Conservation (phyloP, 2,113 vertebrate genomes). For the Crotalus helleri region DNA sequence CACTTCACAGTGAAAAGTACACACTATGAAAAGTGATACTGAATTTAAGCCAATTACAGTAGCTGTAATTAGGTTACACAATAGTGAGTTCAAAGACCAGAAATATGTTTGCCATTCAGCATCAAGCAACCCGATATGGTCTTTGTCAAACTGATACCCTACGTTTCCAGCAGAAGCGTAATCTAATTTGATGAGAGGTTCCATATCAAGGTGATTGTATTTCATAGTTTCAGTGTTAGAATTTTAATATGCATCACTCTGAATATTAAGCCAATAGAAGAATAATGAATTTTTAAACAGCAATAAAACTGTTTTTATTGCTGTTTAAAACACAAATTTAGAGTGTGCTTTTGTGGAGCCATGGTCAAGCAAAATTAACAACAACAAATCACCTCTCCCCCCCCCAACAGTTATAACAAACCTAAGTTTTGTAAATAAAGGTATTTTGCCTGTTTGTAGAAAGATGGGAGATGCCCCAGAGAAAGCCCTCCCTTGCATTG, state of each 20-base stretch:
- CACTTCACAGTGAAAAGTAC: slow-evolving; percentile 33
- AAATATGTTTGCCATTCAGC: slow-evolving; percentile 63
- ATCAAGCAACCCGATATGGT: slow-evolving; percentile 61
- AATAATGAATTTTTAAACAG: background rate
- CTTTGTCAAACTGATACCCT: slow-evolving; percentile 21
- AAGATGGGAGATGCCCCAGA: background rate
- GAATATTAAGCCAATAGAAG: background rate
- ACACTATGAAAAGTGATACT: background rate
- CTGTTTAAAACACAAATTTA: background rate
- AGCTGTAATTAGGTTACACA: slow-evolving; percentile 65
- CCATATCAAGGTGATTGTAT: background rate
- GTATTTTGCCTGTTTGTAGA: background rate
- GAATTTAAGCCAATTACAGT: slow-evolving; percentile 48
- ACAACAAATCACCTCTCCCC: background rate
- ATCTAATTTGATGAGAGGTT: background rate
- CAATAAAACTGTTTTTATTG: background rate
- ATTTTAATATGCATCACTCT: background rate
- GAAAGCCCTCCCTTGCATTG: background rate
- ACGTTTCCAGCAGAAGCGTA: background rate
- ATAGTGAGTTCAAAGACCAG: slow-evolving; percentile 62
- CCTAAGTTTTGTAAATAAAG: background rate
- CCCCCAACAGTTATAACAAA: background rate
- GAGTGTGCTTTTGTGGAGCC: background rate
- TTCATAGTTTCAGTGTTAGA: background rate
- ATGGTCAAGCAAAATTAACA: background rate